phyloP scores from a whole-genome alignment of 2,888 invertebrate species.

The Drepanosiphum platanoidis region DNA sequence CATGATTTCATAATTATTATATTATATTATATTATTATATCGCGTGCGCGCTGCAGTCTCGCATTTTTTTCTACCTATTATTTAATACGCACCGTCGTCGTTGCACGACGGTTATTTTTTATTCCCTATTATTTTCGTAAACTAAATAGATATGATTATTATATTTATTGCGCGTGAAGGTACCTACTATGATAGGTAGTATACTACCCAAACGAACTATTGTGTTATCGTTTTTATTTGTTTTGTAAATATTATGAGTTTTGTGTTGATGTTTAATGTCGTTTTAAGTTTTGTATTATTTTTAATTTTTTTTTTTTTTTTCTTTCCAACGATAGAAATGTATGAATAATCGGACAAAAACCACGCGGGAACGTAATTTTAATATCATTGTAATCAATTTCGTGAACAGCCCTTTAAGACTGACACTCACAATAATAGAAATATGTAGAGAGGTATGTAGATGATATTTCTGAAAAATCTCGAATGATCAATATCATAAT shows the following conservation, averaged over 20 bases:
- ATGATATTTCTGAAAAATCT: not conserved
- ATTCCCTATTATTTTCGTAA: too few relatives aligned
- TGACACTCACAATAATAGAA: not conserved
- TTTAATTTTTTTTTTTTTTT: not conserved
- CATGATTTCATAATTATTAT: not conserved
- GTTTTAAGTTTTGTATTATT: not conserved
- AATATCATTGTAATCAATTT: too few relatives aligned
- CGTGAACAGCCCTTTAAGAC: slow-evolving; percentile 1
- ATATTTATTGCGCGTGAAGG: not conserved
- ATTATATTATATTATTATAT: not conserved
- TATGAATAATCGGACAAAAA: not conserved
- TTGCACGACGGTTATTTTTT: too few relatives aligned
- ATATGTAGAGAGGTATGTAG: not conserved
- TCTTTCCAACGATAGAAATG: not conserved
- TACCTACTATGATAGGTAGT: not conserved
- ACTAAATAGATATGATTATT: too few relatives aligned
- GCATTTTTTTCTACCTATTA: too few relatives aligned
- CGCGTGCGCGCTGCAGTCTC: too few relatives aligned
- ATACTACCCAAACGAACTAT: not conserved
- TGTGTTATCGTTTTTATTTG: not conserved
- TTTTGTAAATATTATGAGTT: slow-evolving; percentile 15
- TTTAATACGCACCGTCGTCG: too few relatives aligned
- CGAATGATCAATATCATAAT: not conserved
- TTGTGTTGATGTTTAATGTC: slow-evolving; percentile 10
- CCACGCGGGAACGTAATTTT: not conserved